These are phyloP conservation scores for Enteromius afrohamiltoni DNA, from an alignment of 2,797 vertebrate species.

Conservation along the genomic window DNA sequence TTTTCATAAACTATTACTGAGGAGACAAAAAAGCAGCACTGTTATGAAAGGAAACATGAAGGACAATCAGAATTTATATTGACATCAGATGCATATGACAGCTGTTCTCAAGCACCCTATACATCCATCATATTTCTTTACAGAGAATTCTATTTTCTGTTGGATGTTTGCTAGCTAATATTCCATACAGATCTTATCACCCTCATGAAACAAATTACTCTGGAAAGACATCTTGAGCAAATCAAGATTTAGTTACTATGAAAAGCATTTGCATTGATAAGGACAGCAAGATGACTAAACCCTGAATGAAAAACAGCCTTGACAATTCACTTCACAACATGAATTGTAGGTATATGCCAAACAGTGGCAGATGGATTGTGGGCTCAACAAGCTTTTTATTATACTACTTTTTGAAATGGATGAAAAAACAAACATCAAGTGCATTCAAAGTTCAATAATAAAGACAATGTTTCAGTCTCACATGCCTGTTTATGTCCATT, in stretches of 20 bases:
- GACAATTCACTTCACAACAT: conserved; percentile 13
- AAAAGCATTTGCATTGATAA: not conserved
- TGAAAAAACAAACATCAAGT: not conserved
- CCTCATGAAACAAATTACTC: conserved; percentile 11
- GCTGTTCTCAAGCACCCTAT: conserved; percentile 1
- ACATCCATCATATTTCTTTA: conserved; percentile 32
- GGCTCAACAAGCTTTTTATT: not conserved
- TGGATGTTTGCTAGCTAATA: not conserved
- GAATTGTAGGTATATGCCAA: not conserved
- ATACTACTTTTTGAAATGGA: not conserved
- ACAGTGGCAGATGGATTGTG: not conserved
- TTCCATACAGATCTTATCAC: conserved; percentile 1
- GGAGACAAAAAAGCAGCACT: not conserved
- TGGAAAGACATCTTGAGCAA: conserved; percentile 2
- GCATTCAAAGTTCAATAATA: not conserved
- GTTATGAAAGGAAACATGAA: conserved; percentile 6
- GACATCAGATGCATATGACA: conserved; percentile 13
- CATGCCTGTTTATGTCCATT: too few relatives aligned
- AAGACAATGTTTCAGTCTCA: not conserved
- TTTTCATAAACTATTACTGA: conserved; percentile 9
- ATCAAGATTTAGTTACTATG: conserved; percentile 20
- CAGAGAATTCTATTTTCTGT: not conserved
- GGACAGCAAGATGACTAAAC: not conserved
- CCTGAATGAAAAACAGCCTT: conserved; percentile 15
- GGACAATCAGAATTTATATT: not conserved